Percentiles rank a stretch among this genome's conserved stretches.
These are phyloP conservation scores for Temnothorax nylanderi DNA, from an alignment of 1,140 invertebrate species.

Conservation along the genomic window DNA sequence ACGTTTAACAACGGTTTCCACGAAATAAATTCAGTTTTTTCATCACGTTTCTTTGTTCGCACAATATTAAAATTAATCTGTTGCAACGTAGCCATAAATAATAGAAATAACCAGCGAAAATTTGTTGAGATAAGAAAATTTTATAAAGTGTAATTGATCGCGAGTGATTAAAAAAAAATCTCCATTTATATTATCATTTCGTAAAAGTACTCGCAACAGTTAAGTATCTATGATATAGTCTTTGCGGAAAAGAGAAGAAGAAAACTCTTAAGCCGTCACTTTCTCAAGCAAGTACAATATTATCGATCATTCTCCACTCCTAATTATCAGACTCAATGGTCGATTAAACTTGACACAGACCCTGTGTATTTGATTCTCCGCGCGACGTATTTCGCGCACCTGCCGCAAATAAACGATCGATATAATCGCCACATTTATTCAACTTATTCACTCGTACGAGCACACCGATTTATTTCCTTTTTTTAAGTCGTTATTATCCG, in stretches of 20 bases:
- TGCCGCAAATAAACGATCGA: constrained; percentile 52
- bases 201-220: not conserved
- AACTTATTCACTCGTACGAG: constrained; percentile 22
- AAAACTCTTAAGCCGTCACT: not conserved
- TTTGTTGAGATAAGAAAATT: not conserved
- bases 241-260: constrained; percentile 6
- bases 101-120: not conserved
- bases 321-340: constrained; percentile 6
- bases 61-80: not conserved
- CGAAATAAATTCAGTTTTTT: not conserved
- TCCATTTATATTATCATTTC: not conserved
- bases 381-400: constrained; percentile 12
- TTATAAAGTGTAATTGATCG: not conserved
- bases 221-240: not conserved
- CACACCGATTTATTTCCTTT: not conserved
- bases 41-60: not conserved
- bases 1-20: not conserved
- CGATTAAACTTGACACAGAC: constrained; percentile 19
- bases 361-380: not conserved
- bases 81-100: not conserved
- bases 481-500: constrained; percentile 5
- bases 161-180: not conserved
- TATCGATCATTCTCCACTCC: constrained; percentile 13
- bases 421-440: constrained; percentile 43
- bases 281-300: not conserved